Conservation (phyloP, 1,140 invertebrate genomes). For the Dendroctonus valens region DNA sequence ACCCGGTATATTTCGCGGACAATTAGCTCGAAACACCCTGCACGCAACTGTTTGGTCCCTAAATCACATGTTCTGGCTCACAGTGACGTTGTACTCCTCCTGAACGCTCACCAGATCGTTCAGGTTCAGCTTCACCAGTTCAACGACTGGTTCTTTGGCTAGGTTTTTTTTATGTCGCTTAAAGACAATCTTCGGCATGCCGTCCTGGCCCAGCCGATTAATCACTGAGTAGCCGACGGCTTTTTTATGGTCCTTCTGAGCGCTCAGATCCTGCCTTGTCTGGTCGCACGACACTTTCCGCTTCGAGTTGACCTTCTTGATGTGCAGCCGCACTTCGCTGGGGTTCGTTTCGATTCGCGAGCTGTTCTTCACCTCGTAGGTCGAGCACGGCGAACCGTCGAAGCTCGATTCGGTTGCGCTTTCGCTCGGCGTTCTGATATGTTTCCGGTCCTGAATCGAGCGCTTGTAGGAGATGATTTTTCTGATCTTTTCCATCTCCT, state of each 20-base stretch:
- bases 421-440: conserved; percentile 23
- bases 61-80: conserved; percentile 32
- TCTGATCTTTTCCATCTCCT: conserved; percentile 41
- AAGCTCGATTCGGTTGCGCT: neutral
- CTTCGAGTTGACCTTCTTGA: conserved; percentile 36
- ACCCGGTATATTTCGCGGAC: neutral
- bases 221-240: conserved; percentile 36
- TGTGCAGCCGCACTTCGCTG: conserved; percentile 35
- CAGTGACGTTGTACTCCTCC: conserved; percentile 31
- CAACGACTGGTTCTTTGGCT: conserved; percentile 39
- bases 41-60: conserved; percentile 39
- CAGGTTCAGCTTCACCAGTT: conserved; percentile 38
- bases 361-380: conserved; percentile 24
- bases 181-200: conserved; percentile 44
- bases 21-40: too few species aligned
- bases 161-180: conserved; percentile 34
- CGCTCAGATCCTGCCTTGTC: conserved; percentile 11
- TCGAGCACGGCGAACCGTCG: neutral
- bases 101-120: conserved; percentile 36
- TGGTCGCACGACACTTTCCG: conserved; percentile 29
- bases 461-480: conserved; percentile 43
- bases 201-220: conserved; percentile 34
- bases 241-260: conserved; percentile 4
- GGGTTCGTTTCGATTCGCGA: conserved; percentile 15
- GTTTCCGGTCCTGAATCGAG: conserved; percentile 36